Evolutionary conservation across 2,888 invertebrate genomes (phyloP).

Genomic region (Lithophane socia): DNA sequence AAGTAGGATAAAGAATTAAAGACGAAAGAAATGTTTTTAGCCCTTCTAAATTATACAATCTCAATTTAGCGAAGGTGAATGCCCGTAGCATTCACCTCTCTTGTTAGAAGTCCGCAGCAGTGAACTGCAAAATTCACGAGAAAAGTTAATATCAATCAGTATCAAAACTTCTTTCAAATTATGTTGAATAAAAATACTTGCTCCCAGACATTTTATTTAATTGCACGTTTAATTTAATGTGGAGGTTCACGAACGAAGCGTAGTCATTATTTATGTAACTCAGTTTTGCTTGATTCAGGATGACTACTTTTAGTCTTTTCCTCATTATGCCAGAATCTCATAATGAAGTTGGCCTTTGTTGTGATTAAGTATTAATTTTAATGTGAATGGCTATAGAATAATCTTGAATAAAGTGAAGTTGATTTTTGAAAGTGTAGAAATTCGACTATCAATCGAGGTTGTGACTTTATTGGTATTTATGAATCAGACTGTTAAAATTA

Average conservation of each 20-base stretch:
- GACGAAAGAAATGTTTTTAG: not conserved
- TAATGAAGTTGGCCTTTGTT: conserved; percentile 38
- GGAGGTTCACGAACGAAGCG: conserved; percentile 36
- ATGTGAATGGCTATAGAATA: conserved; percentile 1
- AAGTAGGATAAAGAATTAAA: conserved; percentile 10
- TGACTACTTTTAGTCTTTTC: conserved; percentile 46
- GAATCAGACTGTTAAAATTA: not conserved
- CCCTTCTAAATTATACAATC: not conserved
- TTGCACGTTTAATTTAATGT: conserved; percentile 56
- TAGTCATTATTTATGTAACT: conserved; percentile 56
- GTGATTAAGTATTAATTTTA: conserved; percentile 30
- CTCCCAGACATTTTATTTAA: conserved; percentile 56
- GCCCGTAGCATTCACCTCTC: conserved; percentile 1
- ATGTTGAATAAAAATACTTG: conserved; percentile 35
- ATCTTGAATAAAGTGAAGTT: not conserved
- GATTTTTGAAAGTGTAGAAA: conserved; percentile 1
- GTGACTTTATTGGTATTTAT: conserved; percentile 4
- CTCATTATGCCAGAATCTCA: conserved; percentile 35
- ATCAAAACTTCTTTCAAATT: conserved; percentile 23
- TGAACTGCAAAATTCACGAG: conserved; percentile 9
- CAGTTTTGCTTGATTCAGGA: conserved; percentile 50
- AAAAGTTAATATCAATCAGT: not conserved
- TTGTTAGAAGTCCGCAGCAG: not conserved
- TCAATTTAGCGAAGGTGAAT: not conserved
- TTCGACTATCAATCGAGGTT: conserved; percentile 1